Conservation (phyloP, 92 coral and sea anemone species). For the Porites divaricata region DNA sequence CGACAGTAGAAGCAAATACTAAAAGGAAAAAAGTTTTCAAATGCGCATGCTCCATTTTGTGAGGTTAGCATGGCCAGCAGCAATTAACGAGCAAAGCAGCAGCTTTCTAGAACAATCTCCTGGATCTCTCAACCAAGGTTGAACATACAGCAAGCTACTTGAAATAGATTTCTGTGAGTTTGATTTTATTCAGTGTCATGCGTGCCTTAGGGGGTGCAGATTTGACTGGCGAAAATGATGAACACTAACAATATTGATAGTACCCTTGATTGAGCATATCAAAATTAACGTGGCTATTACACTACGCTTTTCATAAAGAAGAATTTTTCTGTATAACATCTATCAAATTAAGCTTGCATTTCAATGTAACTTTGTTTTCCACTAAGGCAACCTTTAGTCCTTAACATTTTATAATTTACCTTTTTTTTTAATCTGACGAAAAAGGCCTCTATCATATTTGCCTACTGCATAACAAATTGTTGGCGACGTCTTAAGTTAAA, state of each 20-base stretch:
- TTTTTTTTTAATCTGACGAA: too few relatives aligned
- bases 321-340: neutral
- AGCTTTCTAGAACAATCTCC: too few relatives aligned
- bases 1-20: neutral
- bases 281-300: neutral
- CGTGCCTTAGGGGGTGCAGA: neutral
- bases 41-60: neutral
- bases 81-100: too few relatives aligned
- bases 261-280: constrained; percentile 11
- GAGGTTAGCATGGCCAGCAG: too few relatives aligned
- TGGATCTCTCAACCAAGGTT: too few relatives aligned
- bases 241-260: constrained; percentile 10
- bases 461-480: too few relatives aligned
- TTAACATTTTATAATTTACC: too few relatives aligned
- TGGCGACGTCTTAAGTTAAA: neutral
- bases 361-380: neutral
- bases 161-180: too few relatives aligned
- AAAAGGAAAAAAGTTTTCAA: neutral
- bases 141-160: too few relatives aligned
- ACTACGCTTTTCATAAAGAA: neutral
- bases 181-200: too few relatives aligned
- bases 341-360: too few relatives aligned
- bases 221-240: constrained; percentile 6
- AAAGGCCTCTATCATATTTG: too few relatives aligned
- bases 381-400: neutral